Evolutionary conservation across 2,113 vertebrate genomes (phyloP).

Genomic region (Microcebus lehilahytsara): DNA sequence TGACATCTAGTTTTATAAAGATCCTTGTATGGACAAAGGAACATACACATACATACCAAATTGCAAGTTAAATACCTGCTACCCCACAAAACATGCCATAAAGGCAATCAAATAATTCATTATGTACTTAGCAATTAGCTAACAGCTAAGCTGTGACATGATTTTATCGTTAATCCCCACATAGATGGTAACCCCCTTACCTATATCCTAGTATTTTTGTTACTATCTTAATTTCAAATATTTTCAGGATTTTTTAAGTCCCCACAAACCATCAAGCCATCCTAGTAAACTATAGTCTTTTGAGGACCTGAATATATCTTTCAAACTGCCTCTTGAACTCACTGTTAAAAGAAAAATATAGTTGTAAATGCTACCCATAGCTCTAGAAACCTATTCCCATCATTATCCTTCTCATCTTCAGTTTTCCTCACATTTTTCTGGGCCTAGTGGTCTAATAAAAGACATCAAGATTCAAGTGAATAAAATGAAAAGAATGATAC

Average conservation of each 20-base stretch:
- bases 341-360: neutral
- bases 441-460: neutral
- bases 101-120: neutral
- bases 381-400: neutral
- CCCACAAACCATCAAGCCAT: neutral
- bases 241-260: neutral
- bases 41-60: neutral
- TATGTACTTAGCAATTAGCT: neutral
- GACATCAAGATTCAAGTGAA: slow-evolving; percentile 10
- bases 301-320: neutral
- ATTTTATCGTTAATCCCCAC: neutral
- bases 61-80: neutral
- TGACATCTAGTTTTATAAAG: slow-evolving; percentile 32
- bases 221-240: neutral
- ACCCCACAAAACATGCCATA: slow-evolving; percentile 3
- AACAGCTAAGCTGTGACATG: neutral
- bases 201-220: neutral
- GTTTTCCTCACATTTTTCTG: neutral
- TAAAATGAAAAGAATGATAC: neutral
- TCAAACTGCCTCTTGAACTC: neutral
- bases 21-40: neutral
- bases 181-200: neutral
- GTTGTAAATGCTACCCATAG: neutral
- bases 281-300: neutral
- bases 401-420: neutral